Evolutionary conservation across 2,113 vertebrate species (phyloP).

Genomic region (Phyllostomus discolor): DNA sequence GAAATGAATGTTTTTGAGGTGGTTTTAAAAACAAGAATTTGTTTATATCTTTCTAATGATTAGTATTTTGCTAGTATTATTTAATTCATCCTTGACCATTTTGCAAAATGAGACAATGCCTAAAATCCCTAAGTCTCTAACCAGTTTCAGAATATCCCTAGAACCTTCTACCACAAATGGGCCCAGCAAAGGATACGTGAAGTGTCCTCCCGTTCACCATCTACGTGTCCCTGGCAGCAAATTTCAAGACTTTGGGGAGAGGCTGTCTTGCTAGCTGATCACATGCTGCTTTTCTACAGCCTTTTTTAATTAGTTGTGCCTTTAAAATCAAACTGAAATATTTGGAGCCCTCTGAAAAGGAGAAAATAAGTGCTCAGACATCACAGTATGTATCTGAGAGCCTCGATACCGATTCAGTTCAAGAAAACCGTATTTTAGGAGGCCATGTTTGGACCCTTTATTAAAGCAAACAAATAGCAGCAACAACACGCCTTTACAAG

Average conservation of each 20-base stretch:
- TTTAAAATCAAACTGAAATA: conserved; percentile 20
- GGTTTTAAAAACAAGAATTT: neutral
- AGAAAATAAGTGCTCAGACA: neutral
- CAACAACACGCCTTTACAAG: neutral
- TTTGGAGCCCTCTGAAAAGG: neutral
- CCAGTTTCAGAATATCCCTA: neutral
- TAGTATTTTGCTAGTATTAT: neutral
- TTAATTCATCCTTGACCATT: conserved; percentile 28
- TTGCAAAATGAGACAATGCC: neutral
- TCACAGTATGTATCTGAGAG: neutral
- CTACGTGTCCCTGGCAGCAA: neutral
- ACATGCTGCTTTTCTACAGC: neutral
- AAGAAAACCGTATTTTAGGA: neutral
- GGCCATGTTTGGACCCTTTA: neutral
- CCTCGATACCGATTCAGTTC: neutral
- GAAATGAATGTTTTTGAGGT: conserved; percentile 37
- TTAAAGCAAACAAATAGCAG: neutral
- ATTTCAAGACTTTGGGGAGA: neutral
- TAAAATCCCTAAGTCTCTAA: neutral
- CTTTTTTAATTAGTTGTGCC: neutral
- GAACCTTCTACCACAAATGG: neutral
- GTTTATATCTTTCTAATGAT: neutral
- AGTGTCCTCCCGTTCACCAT: neutral
- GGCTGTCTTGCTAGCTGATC: neutral
- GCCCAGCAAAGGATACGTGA: neutral